Evolutionary conservation across 2,113 vertebrate genomes (phyloP).

Genomic region (Pluvianellus socialis): DNA sequence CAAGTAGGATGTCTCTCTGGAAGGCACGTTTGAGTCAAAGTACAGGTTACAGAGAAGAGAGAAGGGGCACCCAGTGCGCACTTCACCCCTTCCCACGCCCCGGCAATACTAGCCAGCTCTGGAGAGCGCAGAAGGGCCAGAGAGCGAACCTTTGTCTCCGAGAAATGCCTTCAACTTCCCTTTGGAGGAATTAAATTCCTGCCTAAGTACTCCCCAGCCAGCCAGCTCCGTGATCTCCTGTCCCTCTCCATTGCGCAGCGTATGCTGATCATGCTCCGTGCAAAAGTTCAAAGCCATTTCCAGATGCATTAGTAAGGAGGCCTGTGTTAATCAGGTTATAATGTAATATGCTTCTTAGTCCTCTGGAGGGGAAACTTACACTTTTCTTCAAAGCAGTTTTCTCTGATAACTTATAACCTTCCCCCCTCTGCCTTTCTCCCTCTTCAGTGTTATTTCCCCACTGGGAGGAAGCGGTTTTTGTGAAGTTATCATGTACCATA

Average conservation of each 20-base stretch:
- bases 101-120: rapidly evolving
- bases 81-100: background rate
- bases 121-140: background rate
- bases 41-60: background rate
- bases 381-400: constrained; percentile 74
- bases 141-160: background rate
- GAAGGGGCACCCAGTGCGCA: background rate
- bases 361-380: constrained; percentile 65
- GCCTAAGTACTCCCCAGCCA: background rate
- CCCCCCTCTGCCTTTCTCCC: background rate
- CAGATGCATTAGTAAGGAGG: constrained; percentile 71
- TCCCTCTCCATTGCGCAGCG: background rate
- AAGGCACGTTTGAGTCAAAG: background rate
- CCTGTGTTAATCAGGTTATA: constrained; percentile 72
- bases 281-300: constrained; percentile 75
- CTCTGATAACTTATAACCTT: constrained; percentile 46
- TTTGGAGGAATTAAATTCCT: background rate
- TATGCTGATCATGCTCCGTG: constrained; percentile 62
- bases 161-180: background rate
- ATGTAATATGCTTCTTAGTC: constrained; percentile 59
- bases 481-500: background rate
- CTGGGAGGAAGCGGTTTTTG: background rate
- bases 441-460: background rate
- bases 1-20: background rate
- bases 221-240: background rate